Percentiles rank a stretch among this genome's conserved stretches.
Conservation (phyloP, 2,797 vertebrate genomes). For the Aphelocoma californica region DNA sequence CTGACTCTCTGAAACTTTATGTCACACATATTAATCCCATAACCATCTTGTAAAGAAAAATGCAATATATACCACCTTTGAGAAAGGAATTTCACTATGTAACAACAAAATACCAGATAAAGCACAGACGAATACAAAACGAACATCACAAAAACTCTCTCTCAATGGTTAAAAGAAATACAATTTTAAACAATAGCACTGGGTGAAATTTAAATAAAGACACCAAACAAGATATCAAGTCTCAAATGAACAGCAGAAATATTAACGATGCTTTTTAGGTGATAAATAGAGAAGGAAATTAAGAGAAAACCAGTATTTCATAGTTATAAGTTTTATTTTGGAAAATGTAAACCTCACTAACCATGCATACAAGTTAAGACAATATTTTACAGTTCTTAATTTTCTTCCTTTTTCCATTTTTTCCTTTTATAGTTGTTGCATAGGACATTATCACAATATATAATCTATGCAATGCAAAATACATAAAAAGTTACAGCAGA, state of each 20-base stretch:
- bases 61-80: background rate
- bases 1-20: background rate
- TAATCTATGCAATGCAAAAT: conserved; percentile 98
- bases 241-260: background rate
- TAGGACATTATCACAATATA: conserved; percentile 98
- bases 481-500: conserved; percentile 95
- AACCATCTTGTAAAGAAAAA: background rate
- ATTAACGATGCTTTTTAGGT: background rate
- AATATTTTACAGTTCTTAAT: conserved; percentile 90
- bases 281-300: background rate
- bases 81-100: background rate
- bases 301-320: background rate
- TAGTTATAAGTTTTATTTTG: conserved; percentile 88
- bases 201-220: background rate
- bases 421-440: conserved; percentile 83
- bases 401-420: conserved; percentile 65
- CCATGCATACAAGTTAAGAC: conserved; percentile 98
- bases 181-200: background rate
- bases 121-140: background rate
- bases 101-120: background rate
- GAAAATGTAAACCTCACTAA: conserved; percentile 98
- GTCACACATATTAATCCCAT: background rate
- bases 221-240: background rate
- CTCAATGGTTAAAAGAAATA: background rate
- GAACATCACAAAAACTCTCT: background rate